Evolutionary conservation across 2,888 invertebrate genomes (phyloP), one percentile per base, ranked within the genome.

Genomic region (Eulithis testata): DNA sequence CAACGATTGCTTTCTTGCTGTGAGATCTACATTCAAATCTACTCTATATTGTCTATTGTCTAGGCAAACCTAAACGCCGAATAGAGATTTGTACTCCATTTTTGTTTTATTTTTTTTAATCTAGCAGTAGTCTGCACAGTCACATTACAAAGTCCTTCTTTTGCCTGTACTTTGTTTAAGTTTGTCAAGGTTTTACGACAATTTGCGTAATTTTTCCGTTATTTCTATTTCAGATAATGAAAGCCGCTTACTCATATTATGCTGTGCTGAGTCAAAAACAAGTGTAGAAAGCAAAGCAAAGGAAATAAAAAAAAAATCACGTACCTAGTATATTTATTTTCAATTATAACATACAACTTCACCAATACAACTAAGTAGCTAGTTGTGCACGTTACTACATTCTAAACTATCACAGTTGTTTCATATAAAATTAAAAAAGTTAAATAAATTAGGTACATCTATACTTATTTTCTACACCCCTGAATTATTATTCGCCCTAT

Each of bases 341-440:
- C 75, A 81, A 77, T 73, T 78, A 40, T 40, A 40, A 40, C 40
- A 40, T 76, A 72, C 40, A 75, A 76, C 70, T 69, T 69, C 66
- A 76, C 68, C 74, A 68, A 69, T 75, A 72, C 59, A 66, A 67
- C 67, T 70, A 77, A 73, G 63, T 76, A 76, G 70, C 59, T 60
- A 53, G 54, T 75, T 77, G 66, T 73, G 74, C 79, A 78, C 74
- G 70, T 78, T 71, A 78, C 81, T 85, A 82, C 77, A 71, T 76
- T 82, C 87, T 90, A 91, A 81, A 79, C 91, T 91, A 91, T 91
- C 91, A 91, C 91, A 91, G 91, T 83, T 89, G 74, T 81, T 79
- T 81, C 80, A 80, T 86, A 85, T 78, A 82, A 83, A 83, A 83
- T 84, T 84, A 83, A 78, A 84, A 82, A 82, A 78, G 69, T 81